Evolutionary conservation across 2,113 vertebrate genomes (phyloP).

Genomic region (Ptilorrhoa leucosticta): DNA sequence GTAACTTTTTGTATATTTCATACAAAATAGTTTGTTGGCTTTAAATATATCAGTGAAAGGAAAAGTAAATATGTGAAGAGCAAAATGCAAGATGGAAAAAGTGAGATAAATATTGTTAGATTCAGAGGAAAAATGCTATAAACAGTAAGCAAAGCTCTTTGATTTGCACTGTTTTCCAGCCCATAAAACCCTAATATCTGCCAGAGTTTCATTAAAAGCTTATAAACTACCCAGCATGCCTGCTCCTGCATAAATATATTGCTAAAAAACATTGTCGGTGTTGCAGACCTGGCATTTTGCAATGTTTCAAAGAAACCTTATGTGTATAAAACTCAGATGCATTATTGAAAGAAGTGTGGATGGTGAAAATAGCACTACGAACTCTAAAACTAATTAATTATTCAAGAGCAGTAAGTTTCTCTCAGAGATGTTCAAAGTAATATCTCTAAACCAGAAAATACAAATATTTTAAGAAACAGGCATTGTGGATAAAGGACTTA

Average conservation of each 20-base stretch:
- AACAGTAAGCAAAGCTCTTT: slow-evolving; percentile 73
- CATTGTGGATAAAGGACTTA: neutral
- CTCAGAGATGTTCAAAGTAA: neutral
- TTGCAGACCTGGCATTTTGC: slow-evolving; percentile 26
- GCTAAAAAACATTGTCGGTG: neutral
- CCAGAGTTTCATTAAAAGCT: slow-evolving; percentile 66
- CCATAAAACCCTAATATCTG: slow-evolving; percentile 73
- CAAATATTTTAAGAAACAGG: neutral
- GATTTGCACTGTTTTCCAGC: slow-evolving; percentile 76
- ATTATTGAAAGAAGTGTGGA: neutral
- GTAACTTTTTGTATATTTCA: neutral
- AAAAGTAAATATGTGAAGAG: slow-evolving; percentile 74
- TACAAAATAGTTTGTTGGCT: neutral
- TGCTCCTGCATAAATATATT: slow-evolving; percentile 29
- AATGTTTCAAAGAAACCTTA: slow-evolving; percentile 38
- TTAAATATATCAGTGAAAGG: neutral
- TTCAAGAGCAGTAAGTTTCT: neutral
- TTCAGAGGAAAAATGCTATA: slow-evolving; percentile 56
- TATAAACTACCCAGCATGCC: slow-evolving; percentile 45
- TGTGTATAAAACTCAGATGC: slow-evolving; percentile 16
- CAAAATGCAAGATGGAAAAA: slow-evolving; percentile 45
- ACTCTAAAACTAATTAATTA: slow-evolving; percentile 24
- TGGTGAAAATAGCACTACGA: slow-evolving; percentile 24
- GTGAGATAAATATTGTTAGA: slow-evolving; percentile 64
- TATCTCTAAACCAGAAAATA: neutral